These are phyloP conservation scores for Cataglyphis livida DNA, from an alignment of 2,888 invertebrate genomes.

Conservation along the genomic window DNA sequence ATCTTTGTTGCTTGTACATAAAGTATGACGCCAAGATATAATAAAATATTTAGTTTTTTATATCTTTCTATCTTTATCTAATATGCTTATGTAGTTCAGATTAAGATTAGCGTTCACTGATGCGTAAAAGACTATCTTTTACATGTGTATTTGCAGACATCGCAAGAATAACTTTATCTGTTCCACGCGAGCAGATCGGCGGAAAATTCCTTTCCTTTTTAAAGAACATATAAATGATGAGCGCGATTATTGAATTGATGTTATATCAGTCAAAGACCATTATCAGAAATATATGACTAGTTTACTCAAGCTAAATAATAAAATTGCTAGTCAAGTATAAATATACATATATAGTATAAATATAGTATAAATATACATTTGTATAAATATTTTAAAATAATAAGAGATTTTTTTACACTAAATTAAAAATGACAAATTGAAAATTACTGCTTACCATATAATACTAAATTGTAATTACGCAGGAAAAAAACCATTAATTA, in stretches of 20 bases:
- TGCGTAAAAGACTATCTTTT: not conserved
- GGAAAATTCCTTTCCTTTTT: not conserved
- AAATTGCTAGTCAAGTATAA: not conserved
- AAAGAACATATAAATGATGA: not conserved
- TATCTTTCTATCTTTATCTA: not conserved
- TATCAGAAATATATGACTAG: not conserved
- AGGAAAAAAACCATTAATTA: constrained; percentile 19
- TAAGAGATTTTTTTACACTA: not conserved
- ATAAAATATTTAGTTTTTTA: not conserved
- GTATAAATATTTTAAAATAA: constrained; percentile 25
- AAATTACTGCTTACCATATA: constrained; percentile 9
- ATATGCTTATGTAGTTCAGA: not conserved
- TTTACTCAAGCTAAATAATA: not conserved
- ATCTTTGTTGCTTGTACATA: not conserved
- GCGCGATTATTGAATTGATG: not conserved
- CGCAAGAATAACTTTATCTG: constrained; percentile 21
- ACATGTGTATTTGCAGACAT: not conserved
- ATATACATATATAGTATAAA: constrained; percentile 18
- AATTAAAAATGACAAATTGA: constrained; percentile 6
- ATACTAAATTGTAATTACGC: constrained; percentile 23
- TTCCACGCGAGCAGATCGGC: not conserved
- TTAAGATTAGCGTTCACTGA: not conserved
- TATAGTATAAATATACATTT: constrained; percentile 6
- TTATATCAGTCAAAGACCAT: not conserved
- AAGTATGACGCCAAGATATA: not conserved